Percentiles rank a stretch among this genome's conserved stretches.
Evolutionary conservation across 2,888 invertebrate species (phyloP).

Genomic region (Onchidella celtica): DNA sequence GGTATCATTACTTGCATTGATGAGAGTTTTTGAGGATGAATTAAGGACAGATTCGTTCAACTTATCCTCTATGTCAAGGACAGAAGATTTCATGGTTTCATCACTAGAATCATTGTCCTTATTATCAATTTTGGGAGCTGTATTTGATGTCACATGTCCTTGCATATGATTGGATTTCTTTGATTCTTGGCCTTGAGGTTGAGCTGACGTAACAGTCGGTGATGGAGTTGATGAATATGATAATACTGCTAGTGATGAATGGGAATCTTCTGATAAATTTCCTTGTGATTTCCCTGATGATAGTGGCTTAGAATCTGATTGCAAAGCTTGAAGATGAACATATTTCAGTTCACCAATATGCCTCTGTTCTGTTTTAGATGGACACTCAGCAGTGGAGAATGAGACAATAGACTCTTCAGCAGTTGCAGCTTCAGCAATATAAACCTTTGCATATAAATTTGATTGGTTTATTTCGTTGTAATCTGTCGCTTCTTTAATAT

Average conservation of each 20-base stretch:
- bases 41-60: not conserved
- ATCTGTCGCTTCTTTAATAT: slow-evolving; percentile 41
- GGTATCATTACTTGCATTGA: not conserved
- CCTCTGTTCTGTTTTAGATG: slow-evolving; percentile 4
- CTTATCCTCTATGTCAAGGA: slow-evolving; percentile 7
- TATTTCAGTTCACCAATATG: not conserved
- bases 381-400: not conserved
- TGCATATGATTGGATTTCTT: slow-evolving; percentile 20
- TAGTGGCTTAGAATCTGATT: not conserved
- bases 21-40: not conserved
- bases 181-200: no score
- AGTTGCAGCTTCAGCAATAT: slow-evolving; percentile 13
- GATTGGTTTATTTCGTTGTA: slow-evolving; percentile 43
- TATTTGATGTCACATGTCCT: not conserved
- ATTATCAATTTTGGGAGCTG: not conserved
- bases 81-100: no score
- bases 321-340: not conserved
- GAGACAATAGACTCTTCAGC: not conserved
- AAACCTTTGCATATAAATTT: not conserved
- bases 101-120: not conserved
- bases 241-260: slow-evolving; percentile 18
- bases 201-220: no score
- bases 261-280: not conserved
- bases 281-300: not conserved
- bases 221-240: not conserved